A percentile compares a stretch with the other conserved stretches of the same genome.
Conservation (phyloP, 2,113 vertebrate genomes). For the Ascaphus truei region DNA sequence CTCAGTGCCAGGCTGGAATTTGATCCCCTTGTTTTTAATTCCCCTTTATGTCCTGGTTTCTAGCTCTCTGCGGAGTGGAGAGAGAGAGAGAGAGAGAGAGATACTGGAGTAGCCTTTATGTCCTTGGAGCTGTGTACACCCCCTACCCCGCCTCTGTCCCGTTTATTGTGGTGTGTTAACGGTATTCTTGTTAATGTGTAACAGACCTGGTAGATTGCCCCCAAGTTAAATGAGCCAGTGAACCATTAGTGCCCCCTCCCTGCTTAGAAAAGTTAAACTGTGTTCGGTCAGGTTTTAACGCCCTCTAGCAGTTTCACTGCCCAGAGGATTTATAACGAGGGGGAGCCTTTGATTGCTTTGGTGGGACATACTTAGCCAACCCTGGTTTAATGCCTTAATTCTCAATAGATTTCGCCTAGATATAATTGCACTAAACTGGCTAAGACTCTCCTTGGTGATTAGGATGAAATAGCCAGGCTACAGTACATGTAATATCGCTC, state of each 20-base stretch:
- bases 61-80: not conserved
- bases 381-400: not conserved
- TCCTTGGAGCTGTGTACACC: too few species aligned
- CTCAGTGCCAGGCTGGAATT: constrained; percentile 10
- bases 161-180: not conserved
- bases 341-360: not conserved
- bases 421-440: too few species aligned
- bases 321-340: not conserved
- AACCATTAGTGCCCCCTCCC: not conserved
- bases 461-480: too few species aligned
- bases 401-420: too few species aligned
- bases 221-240: not conserved
- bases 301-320: not conserved
- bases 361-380: not conserved
- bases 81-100: too few species aligned
- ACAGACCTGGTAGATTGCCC: not conserved
- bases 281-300: not conserved
- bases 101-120: too few species aligned
- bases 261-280: not conserved
- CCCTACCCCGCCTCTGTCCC: too few species aligned
- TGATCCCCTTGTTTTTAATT: constrained; percentile 15
- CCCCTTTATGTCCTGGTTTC: not conserved
- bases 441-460: too few species aligned
- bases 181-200: constrained; percentile 24
- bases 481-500: too few species aligned